Evolutionary conservation across 2,888 invertebrate species (phyloP), one percentile per base, ranked within the genome.

Genomic region (Empis stercorea): DNA sequence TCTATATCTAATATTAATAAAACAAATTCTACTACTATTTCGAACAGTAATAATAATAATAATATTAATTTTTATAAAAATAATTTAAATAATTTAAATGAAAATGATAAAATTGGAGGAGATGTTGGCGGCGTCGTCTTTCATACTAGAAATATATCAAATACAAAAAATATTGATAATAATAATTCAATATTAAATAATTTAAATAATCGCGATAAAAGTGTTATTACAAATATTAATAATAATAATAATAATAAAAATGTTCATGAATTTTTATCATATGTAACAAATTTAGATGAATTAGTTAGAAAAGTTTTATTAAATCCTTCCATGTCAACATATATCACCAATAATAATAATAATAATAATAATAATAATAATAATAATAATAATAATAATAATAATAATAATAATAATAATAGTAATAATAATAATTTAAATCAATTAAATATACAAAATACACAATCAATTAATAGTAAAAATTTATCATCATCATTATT

Each of bases 271-370:
- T 23, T 9, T 23, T n/a, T 20, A 40, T 40, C 14, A 27, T n/a
- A 11, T 20, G 9, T 10, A 20, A n/a, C n/a, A 40, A 40, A 40
- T 27, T 40, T 40, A 40, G 40, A 40, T 40, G 40, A 40, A 23
- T 20, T 66, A n/a, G 65, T 66, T 32, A 65, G 65, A 43, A 66
- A 66, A 47, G 65, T 66, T 16, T 52, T 66, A 23, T 59, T 65
- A 44, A 66, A 66, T 60, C 65, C 66, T 9, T 66, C 66, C 55
- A 55, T 66, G 34, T 66, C 65, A 42, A 66, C 65, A 1, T 66
- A 62, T 32, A 65, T 66, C 52, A 40, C 27, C 13, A 20, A 40
- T 17, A 40, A 40, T 40, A 3, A 16, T 37, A 30, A 30, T 16
- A 10, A 17, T 30, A 42, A 27, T n/a, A n/a, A n/a, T n/a, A n/a